Evolutionary conservation across 2,888 invertebrate species (phyloP).

Genomic region (Nephrotoma flavescens): DNA sequence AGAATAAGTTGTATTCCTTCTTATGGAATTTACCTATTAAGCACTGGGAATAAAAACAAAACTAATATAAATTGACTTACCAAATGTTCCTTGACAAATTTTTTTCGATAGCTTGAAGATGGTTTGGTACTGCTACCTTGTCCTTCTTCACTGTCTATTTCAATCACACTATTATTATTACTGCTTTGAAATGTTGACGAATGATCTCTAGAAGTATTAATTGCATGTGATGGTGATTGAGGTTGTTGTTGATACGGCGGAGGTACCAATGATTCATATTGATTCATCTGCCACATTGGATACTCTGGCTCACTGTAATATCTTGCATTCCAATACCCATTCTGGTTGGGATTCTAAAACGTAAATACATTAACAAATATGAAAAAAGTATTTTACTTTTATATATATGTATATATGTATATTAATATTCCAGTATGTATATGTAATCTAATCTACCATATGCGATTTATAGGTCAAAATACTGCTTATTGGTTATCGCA

Average conservation of each 20-base stretch:
- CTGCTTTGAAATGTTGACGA: not conserved
- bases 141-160: not conserved
- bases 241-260: not conserved
- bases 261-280: not conserved
- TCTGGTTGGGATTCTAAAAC: not conserved
- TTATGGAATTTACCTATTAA: no score
- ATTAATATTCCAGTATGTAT: not conserved
- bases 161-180: not conserved
- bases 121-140: not conserved
- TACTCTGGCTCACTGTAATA: not conserved
- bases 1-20: no score
- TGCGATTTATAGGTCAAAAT: not conserved
- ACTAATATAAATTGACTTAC: not conserved
- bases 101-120: not conserved
- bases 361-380: not conserved
- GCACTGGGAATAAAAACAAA: no score
- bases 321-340: not conserved
- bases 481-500: not conserved
- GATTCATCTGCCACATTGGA: not conserved
- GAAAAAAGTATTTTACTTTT: no score
- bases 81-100: not conserved
- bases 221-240: not conserved
- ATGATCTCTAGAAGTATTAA: not conserved
- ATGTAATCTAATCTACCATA: not conserved
- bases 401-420: no score